phyloP scores from a whole-genome alignment of 1,140 invertebrate genomes.

The Achroia grisella region DNA sequence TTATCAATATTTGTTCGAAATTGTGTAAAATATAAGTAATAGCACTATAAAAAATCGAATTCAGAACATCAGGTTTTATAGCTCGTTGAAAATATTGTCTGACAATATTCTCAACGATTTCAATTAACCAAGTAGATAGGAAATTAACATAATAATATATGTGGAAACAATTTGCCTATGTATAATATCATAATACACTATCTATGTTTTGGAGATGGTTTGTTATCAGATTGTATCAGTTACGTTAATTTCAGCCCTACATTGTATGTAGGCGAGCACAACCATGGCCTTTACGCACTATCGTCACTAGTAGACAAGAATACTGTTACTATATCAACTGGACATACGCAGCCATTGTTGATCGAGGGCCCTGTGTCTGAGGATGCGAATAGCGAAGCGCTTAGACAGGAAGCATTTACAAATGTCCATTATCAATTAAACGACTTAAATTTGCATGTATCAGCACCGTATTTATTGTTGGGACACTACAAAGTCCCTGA shows the following conservation, averaged over 20 bases:
- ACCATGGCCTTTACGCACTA: slow-evolving; percentile 91
- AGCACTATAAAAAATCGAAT: background rate
- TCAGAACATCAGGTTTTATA: background rate
- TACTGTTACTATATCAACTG: slow-evolving; percentile 81
- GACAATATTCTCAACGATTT: too few relatives aligned
- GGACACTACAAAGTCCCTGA: slow-evolving; percentile 90
- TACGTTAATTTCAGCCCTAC: slow-evolving; percentile 82
- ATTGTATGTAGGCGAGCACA: slow-evolving; percentile 94
- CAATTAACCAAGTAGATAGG: too few relatives aligned
- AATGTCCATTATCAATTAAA: slow-evolving; percentile 69
- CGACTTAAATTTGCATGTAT: slow-evolving; percentile 54
- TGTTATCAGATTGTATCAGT: background rate
- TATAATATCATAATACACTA: background rate
- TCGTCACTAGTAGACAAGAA: slow-evolving; percentile 93
- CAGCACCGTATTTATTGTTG: slow-evolving; percentile 70
- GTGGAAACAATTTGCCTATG: background rate
- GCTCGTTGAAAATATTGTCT: too few relatives aligned
- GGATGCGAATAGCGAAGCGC: slow-evolving; percentile 29
- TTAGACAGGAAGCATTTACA: slow-evolving; percentile 59
- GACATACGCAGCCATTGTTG: slow-evolving; percentile 76
- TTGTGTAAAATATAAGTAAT: too few relatives aligned
- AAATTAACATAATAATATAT: background rate
- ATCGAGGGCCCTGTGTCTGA: slow-evolving; percentile 78
- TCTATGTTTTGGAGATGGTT: background rate
- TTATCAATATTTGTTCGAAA: too few relatives aligned